These are phyloP conservation scores for Phytoseiulus persimilis DNA, from an alignment of 2,888 invertebrate genomes.

Conservation along the genomic window DNA sequence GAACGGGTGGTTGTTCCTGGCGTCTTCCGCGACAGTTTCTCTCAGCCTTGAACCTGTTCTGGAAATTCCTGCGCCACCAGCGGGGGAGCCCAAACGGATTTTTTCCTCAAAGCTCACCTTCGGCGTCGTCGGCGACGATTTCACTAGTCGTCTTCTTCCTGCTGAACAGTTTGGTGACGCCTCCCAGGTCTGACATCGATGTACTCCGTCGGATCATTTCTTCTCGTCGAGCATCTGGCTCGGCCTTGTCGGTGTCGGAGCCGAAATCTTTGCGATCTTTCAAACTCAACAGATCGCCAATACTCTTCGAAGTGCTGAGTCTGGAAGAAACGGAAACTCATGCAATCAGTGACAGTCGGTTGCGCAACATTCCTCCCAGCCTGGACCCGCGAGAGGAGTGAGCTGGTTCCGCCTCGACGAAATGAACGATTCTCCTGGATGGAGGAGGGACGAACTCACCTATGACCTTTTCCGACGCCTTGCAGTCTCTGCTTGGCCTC, in stretches of 20 bases:
- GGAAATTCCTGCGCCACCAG: too few relatives aligned
- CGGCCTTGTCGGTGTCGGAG: conserved; percentile 23
- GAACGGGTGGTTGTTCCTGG: too few relatives aligned
- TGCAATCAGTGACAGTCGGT: too few relatives aligned
- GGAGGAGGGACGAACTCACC: not conserved
- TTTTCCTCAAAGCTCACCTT: not conserved
- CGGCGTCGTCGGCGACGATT: not conserved
- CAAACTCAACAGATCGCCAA: conserved; percentile 23
- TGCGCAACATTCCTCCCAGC: too few relatives aligned
- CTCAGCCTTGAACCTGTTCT: too few relatives aligned
- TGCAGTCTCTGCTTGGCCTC: conserved; percentile 77
- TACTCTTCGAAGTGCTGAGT: conserved; percentile 31
- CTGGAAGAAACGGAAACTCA: not conserved
- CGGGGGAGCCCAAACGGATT: too few relatives aligned
- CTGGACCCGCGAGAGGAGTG: too few relatives aligned
- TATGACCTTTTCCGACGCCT: conserved; percentile 59
- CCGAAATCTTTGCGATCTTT: conserved; percentile 32
- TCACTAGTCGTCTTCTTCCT: not conserved
- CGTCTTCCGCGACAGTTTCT: too few relatives aligned
- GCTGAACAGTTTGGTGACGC: conserved; percentile 13
- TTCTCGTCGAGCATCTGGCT: not conserved
- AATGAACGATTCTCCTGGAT: too few relatives aligned
- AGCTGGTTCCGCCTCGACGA: too few relatives aligned
- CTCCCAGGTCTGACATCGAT: conserved; percentile 28
- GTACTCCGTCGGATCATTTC: conserved; percentile 36